Evolutionary conservation across 2,888 invertebrate genomes (phyloP).

Genomic region (Drosophila neonasuta): DNA sequence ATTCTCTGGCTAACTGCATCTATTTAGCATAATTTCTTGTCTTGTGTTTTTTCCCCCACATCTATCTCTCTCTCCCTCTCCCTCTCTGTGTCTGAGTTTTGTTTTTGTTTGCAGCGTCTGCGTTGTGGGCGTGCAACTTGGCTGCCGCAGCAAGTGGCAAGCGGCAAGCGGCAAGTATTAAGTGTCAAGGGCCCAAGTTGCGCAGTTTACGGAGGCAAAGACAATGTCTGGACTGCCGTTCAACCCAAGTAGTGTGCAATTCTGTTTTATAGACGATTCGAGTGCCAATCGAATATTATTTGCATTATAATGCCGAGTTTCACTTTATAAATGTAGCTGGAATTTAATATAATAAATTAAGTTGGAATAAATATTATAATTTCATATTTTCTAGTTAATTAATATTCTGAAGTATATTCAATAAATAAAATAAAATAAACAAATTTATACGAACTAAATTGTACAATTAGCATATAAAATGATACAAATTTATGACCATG

Average conservation of each 20-base stretch:
- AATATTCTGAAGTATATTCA: not conserved
- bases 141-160: not conserved
- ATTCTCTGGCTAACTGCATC: constrained; percentile 62
- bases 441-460: too few species aligned
- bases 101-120: constrained; percentile 30
- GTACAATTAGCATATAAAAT: too few species aligned
- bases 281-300: constrained; percentile 28
- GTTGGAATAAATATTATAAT: not conserved
- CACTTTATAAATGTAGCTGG: not conserved
- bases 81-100: not conserved
- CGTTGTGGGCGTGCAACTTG: constrained; percentile 23
- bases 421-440: not conserved
- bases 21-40: constrained; percentile 73
- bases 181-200: constrained; percentile 53
- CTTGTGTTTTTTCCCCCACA: constrained; percentile 36
- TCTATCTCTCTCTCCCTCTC: not conserved
- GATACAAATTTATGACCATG: too few species aligned
- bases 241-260: constrained; percentile 13
- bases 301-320: constrained; percentile 1
- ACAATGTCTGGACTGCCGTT: constrained; percentile 41
- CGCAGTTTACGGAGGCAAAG: constrained; percentile 37
- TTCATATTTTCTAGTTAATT: not conserved
- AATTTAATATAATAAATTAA: not conserved
- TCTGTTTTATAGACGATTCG: constrained; percentile 30
- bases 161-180: constrained; percentile 36